Conservation (phyloP, 2,888 invertebrate genomes). For the Gryllus longicercus region DNA sequence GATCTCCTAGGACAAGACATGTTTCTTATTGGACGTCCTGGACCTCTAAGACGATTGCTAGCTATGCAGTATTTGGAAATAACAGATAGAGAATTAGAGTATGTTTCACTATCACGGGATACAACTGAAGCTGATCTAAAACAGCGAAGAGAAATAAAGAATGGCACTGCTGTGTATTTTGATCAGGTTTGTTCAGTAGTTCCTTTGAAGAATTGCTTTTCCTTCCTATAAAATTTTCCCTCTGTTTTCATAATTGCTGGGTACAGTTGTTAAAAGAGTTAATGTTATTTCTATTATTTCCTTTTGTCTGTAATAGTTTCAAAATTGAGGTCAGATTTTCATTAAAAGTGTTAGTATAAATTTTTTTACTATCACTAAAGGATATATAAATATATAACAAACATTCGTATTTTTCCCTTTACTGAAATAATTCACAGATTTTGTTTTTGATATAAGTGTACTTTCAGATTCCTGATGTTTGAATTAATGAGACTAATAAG, state of each 20-base stretch:
- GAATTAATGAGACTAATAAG: no score
- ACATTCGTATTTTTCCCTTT: no score
- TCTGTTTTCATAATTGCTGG: no score
- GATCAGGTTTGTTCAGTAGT: constrained; percentile 66
- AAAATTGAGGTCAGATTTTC: no score
- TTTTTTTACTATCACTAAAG: no score
- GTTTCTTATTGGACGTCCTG: constrained; percentile 89
- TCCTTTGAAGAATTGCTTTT: no score
- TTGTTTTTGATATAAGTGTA: no score
- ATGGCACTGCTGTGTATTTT: constrained; percentile 84
- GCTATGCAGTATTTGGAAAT: constrained; percentile 87
- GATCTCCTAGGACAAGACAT: constrained; percentile 90
- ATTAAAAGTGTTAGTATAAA: no score
- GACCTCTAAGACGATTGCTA: constrained; percentile 73
- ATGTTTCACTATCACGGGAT: constrained; percentile 88
- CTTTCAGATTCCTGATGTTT: no score
- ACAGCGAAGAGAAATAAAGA: constrained; percentile 86
- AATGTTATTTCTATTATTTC: not conserved
- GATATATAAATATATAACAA: no score
- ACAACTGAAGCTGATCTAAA: constrained; percentile 97
- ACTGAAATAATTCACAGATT: no score
- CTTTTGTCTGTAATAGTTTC: not conserved
- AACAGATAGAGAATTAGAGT: constrained; percentile 86
- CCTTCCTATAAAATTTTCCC: no score
- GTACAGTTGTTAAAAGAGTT: constrained; percentile 32